Evolutionary conservation across 2,113 vertebrate genomes (phyloP).

Genomic region (Tragelaphus scriptus): DNA sequence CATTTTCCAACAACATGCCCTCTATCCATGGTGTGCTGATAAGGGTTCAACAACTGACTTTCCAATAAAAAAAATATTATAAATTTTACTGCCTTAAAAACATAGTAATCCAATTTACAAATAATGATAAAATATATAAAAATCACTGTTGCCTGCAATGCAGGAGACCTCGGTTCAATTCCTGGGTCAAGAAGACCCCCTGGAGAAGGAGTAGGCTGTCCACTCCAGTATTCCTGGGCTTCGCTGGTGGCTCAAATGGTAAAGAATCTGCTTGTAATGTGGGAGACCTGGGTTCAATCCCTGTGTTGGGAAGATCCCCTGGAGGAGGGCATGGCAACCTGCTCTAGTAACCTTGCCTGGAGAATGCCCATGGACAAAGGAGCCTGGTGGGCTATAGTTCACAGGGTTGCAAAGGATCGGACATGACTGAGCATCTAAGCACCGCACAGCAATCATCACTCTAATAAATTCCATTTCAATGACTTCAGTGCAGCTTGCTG

Average conservation of each 20-base stretch:
- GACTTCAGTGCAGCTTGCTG: neutral
- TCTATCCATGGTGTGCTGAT: neutral
- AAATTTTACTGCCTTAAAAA: neutral
- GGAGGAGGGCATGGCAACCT: neutral
- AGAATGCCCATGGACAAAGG: neutral
- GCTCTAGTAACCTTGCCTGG: neutral
- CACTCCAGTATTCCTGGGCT: neutral
- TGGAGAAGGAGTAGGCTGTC: neutral
- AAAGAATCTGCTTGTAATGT: neutral
- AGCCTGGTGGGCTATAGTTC: neutral
- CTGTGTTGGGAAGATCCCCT: neutral
- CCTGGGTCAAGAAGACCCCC: neutral
- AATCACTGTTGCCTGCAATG: neutral
- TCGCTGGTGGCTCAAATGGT: neutral
- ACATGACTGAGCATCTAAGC: neutral
- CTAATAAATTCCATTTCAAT: slow-evolving; percentile 1
- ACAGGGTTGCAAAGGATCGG: neutral
- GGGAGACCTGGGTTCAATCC: neutral
- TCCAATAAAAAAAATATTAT: neutral
- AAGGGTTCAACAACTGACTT: neutral
- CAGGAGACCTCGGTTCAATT: accelerated
- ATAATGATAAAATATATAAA: neutral
- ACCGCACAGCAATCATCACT: neutral
- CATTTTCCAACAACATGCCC: neutral
- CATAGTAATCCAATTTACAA: neutral